Base-by-base conservation (phyloP, 2,888 invertebrate genomes). In the Luperina testacea region DNA sequence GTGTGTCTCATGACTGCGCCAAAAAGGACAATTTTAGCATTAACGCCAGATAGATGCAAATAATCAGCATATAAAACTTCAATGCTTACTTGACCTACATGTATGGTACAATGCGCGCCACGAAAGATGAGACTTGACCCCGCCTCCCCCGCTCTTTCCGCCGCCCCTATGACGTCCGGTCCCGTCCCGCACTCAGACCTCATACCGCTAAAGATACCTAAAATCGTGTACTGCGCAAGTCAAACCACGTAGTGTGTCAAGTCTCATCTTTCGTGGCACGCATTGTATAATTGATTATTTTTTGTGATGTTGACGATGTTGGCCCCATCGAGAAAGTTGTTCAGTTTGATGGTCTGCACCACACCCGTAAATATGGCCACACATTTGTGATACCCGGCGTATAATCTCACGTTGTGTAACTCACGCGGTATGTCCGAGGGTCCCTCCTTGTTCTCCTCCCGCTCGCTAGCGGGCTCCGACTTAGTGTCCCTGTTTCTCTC, bases 361-460 rank as follows among this genome's bases (percentile, higher is more conserved):
- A 20, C 53, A 53, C 20, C 24, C 57, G 3, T 24, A 24, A 57
- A 15, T 24, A 38, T 38, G 24, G 9, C 9, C 24, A 24, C 59
- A 59, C 59, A n/a, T 6, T n/a, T 64, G 7, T 24, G 7, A 38
- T 7, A 67, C 5, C 9, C 9, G n/a, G 17, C 9, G 67, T n/a
- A n/a, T n/a, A 67, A 48, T 48, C 0, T 32, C 3, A 38, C 8
- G 69, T 3, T 27, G 6, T 15, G 0, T 11, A 5, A 81, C 82
- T 81, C n/a, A 87, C 87, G 81, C 11, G 72, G n/a, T 13, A 78
- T 81, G 9, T 85, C 85, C 0, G 73, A 9, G 5, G 38, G 6
- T 15, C 67, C 75, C 20, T 64, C 72, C 32, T 61, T 80, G 17
- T 42, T n/a, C 15, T 38, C 81, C 3, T 72, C 74, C 0, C 72